These are phyloP conservation scores for Talpa occidentalis DNA, from an alignment of 2,113 vertebrate genomes.

Conservation along the genomic window DNA sequence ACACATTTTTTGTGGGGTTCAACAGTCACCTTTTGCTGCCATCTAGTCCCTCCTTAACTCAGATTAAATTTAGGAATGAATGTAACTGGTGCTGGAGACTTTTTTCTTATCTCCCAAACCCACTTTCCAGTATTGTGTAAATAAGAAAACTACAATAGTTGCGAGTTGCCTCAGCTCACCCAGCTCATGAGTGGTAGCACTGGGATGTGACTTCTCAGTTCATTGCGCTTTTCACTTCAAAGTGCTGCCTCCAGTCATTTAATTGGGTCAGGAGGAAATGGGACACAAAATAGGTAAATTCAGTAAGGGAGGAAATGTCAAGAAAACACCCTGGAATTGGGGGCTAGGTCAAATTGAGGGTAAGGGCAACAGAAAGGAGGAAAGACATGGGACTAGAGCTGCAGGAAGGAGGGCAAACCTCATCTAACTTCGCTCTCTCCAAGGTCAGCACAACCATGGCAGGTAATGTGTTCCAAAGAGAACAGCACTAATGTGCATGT, in stretches of 20 bases:
- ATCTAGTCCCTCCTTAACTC: slow-evolving; percentile 46
- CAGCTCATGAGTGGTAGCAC: not conserved
- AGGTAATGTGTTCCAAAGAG: not conserved
- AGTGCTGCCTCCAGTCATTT: slow-evolving; percentile 14
- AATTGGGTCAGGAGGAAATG: slow-evolving; percentile 32
- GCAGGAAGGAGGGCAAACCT: not conserved
- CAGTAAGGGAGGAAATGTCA: not conserved
- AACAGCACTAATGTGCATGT: not conserved
- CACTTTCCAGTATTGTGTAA: not conserved
- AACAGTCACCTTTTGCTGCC: not conserved
- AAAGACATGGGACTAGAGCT: not conserved
- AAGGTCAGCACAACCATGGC: not conserved
- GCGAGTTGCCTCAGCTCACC: not conserved
- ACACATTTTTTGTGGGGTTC: slow-evolving; percentile 32
- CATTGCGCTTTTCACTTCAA: not conserved
- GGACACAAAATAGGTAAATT: slow-evolving; percentile 46
- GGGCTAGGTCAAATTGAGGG: not conserved
- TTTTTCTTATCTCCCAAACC: not conserved
- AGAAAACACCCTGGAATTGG: not conserved
- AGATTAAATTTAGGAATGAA: slow-evolving; percentile 17
- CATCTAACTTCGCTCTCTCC: not conserved
- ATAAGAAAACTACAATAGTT: not conserved
- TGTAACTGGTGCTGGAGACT: not conserved
- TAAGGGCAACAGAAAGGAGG: not conserved
- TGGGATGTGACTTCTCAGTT: slow-evolving; percentile 50